phyloP scores from a whole-genome alignment of 2,797 vertebrate genomes.

The Cirrhinus mrigala region DNA sequence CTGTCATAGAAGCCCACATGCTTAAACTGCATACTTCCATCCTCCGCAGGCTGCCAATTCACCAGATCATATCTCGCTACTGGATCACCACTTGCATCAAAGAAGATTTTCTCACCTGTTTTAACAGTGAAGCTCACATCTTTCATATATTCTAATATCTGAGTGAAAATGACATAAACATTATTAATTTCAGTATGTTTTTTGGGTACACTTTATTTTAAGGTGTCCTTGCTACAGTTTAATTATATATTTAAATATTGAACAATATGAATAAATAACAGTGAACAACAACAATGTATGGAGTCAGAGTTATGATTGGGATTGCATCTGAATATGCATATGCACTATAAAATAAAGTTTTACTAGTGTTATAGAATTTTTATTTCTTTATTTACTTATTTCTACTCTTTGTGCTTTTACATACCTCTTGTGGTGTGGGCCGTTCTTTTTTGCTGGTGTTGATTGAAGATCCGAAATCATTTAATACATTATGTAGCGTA shows the following conservation, averaged over 20 bases:
- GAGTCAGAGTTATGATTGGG: no score
- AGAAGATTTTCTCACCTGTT: slow-evolving; percentile 53
- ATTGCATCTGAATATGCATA: no score
- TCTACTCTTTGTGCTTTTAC: background rate
- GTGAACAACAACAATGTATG: no score
- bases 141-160: slow-evolving; percentile 41
- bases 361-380: no score
- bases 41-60: slow-evolving; percentile 74
- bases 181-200: background rate
- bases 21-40: slow-evolving; percentile 69
- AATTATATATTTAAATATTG: no score
- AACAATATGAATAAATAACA: no score
- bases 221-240: no score
- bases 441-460: background rate
- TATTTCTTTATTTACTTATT: background rate
- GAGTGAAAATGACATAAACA: background rate
- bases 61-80: slow-evolving; percentile 75
- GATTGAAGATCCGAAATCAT: slow-evolving; percentile 7
- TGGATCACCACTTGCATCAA: slow-evolving; percentile 73
- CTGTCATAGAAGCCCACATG: slow-evolving; percentile 77
- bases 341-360: no score
- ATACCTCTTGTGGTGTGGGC: slow-evolving; percentile 45
- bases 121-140: slow-evolving; percentile 53
- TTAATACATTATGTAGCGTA: slow-evolving; percentile 62
- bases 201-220: no score